A percentile compares a stretch with the other conserved stretches of the same genome.
These are phyloP conservation scores for Latheticus oryzae DNA, from an alignment of 2,888 invertebrate species.

Conservation along the genomic window DNA sequence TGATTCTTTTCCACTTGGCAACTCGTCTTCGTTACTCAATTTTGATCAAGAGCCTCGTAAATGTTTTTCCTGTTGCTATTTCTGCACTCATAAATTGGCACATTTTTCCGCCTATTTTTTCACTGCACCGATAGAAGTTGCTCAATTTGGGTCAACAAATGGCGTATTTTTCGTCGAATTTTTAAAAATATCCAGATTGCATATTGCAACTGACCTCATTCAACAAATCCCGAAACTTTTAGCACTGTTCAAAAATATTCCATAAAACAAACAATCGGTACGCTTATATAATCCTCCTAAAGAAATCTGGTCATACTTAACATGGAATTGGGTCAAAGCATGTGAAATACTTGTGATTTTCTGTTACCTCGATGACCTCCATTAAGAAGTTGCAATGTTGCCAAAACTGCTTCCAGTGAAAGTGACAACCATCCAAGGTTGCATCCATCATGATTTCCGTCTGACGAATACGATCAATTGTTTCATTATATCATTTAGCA, in stretches of 20 bases:
- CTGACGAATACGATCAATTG: slow-evolving; percentile 53
- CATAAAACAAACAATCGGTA: slow-evolving; percentile 4
- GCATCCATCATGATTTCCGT: slow-evolving; percentile 55
- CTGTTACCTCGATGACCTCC: slow-evolving; percentile 50
- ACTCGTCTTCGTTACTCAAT: slow-evolving; percentile 21
- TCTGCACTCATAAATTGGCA: slow-evolving; percentile 29
- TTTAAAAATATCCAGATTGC: slow-evolving; percentile 40
- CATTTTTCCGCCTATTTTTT: slow-evolving; percentile 21
- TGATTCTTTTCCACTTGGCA: slow-evolving; percentile 18
- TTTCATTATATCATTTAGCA: slow-evolving; percentile 54
- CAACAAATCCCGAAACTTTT: too few species aligned
- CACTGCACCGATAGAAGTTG: slow-evolving; percentile 23
- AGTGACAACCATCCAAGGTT: slow-evolving; percentile 53
- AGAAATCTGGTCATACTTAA: slow-evolving; percentile 34
- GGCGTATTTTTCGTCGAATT: slow-evolving; percentile 31
- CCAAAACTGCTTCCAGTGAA: slow-evolving; percentile 54
- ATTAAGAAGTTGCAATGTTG: slow-evolving; percentile 51
- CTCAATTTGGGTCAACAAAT: slow-evolving; percentile 40
- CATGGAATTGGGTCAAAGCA: slow-evolving; percentile 51
- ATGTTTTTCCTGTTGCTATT: slow-evolving; percentile 38
- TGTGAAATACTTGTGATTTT: slow-evolving; percentile 51
- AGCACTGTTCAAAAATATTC: slow-evolving; percentile 24
- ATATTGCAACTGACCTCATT: slow-evolving; percentile 36
- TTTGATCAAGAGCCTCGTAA: slow-evolving; percentile 35
- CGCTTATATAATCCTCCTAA: slow-evolving; percentile 37